phyloP scores from a whole-genome alignment of 2,113 vertebrate genomes.

The Nipponia nippon region DNA sequence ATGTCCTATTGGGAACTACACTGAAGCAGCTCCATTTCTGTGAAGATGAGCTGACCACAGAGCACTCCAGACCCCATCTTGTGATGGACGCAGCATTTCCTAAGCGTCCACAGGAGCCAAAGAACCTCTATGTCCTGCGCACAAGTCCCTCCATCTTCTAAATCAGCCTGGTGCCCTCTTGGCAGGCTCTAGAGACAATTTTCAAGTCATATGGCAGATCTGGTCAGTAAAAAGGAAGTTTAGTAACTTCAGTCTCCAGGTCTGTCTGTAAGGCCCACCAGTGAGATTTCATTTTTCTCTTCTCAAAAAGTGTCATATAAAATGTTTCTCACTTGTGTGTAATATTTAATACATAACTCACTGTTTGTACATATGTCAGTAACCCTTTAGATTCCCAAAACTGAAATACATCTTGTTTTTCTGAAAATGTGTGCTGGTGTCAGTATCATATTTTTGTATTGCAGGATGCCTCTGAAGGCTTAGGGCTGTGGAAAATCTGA shows the following conservation, averaged over 20 bases:
- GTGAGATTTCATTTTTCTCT: background rate
- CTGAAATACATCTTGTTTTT: background rate
- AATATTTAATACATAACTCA: background rate
- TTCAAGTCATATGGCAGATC: background rate
- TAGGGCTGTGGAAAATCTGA: background rate
- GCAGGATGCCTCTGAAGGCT: background rate
- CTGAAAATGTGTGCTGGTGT: background rate
- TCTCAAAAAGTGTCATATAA: background rate
- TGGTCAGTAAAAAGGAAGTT: background rate
- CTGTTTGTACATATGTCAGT: background rate
- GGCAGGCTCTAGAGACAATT: background rate
- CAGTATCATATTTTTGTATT: background rate
- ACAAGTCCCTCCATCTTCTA: background rate
- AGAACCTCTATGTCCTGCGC: background rate
- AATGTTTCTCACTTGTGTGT: accelerated
- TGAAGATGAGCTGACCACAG: background rate
- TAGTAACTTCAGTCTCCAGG: background rate
- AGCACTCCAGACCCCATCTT: background rate
- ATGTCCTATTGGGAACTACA: background rate
- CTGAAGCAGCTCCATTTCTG: background rate
- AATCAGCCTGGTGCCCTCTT: background rate
- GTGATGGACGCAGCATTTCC: background rate
- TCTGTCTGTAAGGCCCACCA: background rate
- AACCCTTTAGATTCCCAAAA: background rate
- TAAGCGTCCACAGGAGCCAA: background rate